Evolutionary conservation across 2,888 invertebrate species (phyloP).

Genomic region (Oscheius sp.): DNA sequence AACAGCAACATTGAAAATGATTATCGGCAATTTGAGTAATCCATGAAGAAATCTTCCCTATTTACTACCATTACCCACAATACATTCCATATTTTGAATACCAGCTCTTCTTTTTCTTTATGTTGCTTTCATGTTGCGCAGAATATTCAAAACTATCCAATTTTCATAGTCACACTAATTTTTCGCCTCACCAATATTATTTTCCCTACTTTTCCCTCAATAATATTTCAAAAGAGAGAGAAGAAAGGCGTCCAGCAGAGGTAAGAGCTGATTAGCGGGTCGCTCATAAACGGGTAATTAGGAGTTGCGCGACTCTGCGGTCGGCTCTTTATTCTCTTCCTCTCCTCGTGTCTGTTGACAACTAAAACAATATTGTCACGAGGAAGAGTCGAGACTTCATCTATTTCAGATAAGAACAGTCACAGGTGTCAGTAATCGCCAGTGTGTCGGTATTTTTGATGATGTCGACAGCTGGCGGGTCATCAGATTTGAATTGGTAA

Average conservation of each 20-base stretch:
- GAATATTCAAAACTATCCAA: no score
- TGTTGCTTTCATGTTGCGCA: no score
- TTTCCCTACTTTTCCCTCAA: no score
- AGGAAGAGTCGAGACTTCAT: neutral
- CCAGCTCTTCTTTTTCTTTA: no score
- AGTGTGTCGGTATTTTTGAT: constrained; percentile 22
- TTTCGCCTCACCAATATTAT: no score
- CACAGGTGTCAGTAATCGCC: constrained; percentile 20
- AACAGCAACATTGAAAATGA: no score
- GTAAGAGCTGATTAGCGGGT: constrained; percentile 22
- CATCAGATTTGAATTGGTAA: constrained; percentile 5
- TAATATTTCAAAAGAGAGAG: no score
- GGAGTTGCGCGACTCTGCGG: constrained; percentile 17
- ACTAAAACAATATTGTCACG: constrained; percentile 9
- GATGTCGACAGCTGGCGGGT: neutral
- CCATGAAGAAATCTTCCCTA: no score
- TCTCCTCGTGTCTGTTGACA: neutral
- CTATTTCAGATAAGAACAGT: neutral
- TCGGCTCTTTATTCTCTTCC: neutral
- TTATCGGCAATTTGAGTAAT: no score
- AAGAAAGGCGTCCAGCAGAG: neutral
- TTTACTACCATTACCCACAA: no score
- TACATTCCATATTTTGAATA: no score
- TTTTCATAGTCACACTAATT: no score
- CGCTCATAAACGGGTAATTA: constrained; percentile 31